Conservation (phyloP, 1,140 invertebrate species). For the Drosophila triauraria region DNA sequence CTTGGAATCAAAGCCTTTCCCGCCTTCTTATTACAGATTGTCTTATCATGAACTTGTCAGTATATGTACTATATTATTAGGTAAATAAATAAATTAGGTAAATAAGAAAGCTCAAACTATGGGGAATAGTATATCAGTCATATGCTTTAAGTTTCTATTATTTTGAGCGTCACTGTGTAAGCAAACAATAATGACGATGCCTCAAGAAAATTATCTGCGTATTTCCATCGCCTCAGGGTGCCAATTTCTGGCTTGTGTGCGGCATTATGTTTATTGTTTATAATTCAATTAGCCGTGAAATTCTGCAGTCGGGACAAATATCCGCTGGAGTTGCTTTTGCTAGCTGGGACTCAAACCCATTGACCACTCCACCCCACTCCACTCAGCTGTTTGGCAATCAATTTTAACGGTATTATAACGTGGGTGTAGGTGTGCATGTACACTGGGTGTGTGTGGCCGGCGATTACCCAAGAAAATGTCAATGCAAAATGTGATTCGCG, state of each 20-base stretch:
- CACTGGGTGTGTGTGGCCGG: conserved; percentile 15
- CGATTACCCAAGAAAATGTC: conserved; percentile 76
- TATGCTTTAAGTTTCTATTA: conserved; percentile 2
- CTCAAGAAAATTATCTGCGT: conserved; percentile 61
- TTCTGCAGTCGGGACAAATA: conserved; percentile 38
- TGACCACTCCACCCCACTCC: conserved; percentile 6
- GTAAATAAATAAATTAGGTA: too few species aligned
- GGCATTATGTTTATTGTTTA: conserved; percentile 76
- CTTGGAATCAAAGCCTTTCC: not conserved
- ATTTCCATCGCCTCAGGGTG: conserved; percentile 52
- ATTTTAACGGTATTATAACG: conserved; percentile 15
- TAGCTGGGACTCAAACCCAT: conserved; percentile 20
- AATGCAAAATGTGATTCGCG: conserved; percentile 70
- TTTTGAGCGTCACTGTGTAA: conserved; percentile 12
- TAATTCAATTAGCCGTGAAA: conserved; percentile 80
- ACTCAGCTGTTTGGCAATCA: conserved; percentile 58
- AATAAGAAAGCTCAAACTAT: too few species aligned
- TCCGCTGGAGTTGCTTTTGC: conserved; percentile 2
- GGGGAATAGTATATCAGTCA: not conserved
- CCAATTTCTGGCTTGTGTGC: conserved; percentile 60
- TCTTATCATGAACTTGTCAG: not conserved
- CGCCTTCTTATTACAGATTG: not conserved
- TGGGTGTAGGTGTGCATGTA: conserved; percentile 53
- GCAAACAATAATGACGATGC: conserved; percentile 29
- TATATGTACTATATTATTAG: not conserved